Percentiles rank a stretch among this genome's conserved stretches.
These are phyloP conservation scores for Scaptomyza hsui DNA, from an alignment of 1,140 invertebrate genomes.

Conservation along the genomic window DNA sequence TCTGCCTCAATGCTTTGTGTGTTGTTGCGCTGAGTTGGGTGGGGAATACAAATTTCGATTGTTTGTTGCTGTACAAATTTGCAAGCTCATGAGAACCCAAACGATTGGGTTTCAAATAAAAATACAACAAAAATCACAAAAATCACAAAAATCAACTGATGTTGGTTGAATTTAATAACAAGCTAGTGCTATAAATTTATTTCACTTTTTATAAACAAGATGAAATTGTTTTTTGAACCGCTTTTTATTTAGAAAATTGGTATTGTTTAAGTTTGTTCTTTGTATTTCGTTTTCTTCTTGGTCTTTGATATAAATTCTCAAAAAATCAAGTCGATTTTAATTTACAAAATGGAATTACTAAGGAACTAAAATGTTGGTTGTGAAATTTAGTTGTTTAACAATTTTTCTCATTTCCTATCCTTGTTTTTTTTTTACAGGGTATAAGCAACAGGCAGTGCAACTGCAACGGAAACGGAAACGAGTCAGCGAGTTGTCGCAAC, in stretches of 20 bases:
- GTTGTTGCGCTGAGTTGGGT: neutral
- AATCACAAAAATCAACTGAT: slow-evolving; percentile 4
- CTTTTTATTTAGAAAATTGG: too few species aligned
- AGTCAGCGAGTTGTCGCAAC: slow-evolving; percentile 29
- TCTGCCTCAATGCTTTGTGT: slow-evolving; percentile 64
- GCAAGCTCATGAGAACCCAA: slow-evolving; percentile 56
- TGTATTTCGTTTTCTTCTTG: too few species aligned
- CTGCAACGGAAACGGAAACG: slow-evolving; percentile 52
- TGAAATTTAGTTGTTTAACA: too few species aligned
- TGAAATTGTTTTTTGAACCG: too few species aligned
- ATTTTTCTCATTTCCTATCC: neutral
- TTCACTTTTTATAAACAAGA: too few species aligned
- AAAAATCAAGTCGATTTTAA: too few species aligned
- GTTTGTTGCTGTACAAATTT: slow-evolving; percentile 40
- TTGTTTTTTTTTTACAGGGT: slow-evolving; percentile 3
- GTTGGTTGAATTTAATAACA: too few species aligned
- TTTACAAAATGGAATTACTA: too few species aligned
- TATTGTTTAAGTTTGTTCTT: too few species aligned
- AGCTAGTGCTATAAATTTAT: too few species aligned
- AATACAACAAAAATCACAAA: slow-evolving; percentile 19
- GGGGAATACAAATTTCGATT: neutral
- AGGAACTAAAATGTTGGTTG: too few species aligned
- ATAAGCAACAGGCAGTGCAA: neutral
- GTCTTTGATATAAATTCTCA: too few species aligned
- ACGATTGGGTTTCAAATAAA: slow-evolving; percentile 26